These are phyloP conservation scores for Panthera uncia DNA, from an alignment of 2,113 vertebrate genomes.

Conservation along the genomic window DNA sequence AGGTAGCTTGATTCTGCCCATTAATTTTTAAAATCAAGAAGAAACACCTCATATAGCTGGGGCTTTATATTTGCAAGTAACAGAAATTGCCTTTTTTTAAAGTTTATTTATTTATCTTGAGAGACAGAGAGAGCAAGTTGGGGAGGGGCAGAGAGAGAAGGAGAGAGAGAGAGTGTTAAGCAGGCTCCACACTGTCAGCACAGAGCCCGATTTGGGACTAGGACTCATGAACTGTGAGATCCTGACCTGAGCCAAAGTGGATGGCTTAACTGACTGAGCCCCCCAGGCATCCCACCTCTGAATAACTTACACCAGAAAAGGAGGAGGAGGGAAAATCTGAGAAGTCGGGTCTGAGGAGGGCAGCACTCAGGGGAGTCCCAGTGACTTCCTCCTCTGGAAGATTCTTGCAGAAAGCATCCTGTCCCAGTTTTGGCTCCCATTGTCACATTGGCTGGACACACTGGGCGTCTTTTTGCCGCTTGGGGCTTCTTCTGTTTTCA, in stretches of 20 bases:
- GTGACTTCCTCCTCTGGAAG: too few relatives aligned
- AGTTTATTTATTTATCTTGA: too few relatives aligned
- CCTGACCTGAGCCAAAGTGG: too few relatives aligned
- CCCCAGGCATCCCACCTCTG: not conserved
- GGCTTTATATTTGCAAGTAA: not conserved
- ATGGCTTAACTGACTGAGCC: too few relatives aligned
- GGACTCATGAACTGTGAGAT: too few relatives aligned
- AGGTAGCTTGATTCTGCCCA: not conserved
- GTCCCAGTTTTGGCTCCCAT: fast-evolving
- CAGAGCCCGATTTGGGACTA: too few relatives aligned
- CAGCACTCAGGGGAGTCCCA: not conserved
- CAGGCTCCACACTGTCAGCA: too few relatives aligned
- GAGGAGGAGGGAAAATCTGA: not conserved
- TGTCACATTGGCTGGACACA: not conserved
- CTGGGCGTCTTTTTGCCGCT: not conserved
- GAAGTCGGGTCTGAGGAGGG: not conserved
- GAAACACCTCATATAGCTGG: not conserved
- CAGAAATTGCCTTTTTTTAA: not conserved
- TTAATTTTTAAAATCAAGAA: not conserved
- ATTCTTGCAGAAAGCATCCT: not conserved
- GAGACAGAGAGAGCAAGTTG: too few relatives aligned
- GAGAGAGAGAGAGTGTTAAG: too few relatives aligned
- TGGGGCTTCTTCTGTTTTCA: not conserved
- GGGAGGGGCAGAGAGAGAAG: too few relatives aligned
- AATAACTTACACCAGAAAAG: not conserved